A percentile compares a stretch with the other conserved stretches of the same genome.
phyloP scores from a whole-genome alignment of 1,140 invertebrate genomes.

The Phthorimaea operculella region DNA sequence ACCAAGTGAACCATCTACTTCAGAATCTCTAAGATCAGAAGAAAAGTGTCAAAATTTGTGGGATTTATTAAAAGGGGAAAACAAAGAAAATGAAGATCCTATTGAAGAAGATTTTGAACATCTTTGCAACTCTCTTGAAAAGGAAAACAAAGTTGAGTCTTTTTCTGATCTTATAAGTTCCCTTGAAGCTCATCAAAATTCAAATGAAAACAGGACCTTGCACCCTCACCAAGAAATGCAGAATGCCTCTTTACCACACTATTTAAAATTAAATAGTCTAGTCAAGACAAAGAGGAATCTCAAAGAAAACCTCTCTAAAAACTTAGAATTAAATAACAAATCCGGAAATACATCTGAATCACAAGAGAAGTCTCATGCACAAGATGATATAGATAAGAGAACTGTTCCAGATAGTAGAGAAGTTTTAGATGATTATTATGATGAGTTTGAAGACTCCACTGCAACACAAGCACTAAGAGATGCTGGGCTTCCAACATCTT shows the following conservation, averaged over 20 bases:
- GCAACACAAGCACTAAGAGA: slow-evolving; percentile 13
- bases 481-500: slow-evolving; percentile 24
- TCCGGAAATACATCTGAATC: no score
- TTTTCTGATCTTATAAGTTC: slow-evolving; percentile 17
- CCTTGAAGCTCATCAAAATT: not conserved
- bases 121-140: slow-evolving; percentile 31
- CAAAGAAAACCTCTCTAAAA: no score
- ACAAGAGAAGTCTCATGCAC: no score
- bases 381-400: no score
- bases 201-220: not conserved
- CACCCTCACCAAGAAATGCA: no score
- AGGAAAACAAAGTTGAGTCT: slow-evolving; percentile 22
- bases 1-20: not conserved
- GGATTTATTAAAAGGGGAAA: slow-evolving; percentile 23
- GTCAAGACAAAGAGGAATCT: no score
- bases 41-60: slow-evolving; percentile 22
- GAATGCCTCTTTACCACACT: no score
- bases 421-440: not conserved
- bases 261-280: no score
- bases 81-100: not conserved
- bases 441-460: not conserved
- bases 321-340: no score
- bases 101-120: slow-evolving; percentile 6
- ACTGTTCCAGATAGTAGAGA: no score
- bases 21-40: not conserved